Evolutionary conservation across 2,113 vertebrate species (phyloP).

Genomic region (Reinhardtius hippoglossoides): DNA sequence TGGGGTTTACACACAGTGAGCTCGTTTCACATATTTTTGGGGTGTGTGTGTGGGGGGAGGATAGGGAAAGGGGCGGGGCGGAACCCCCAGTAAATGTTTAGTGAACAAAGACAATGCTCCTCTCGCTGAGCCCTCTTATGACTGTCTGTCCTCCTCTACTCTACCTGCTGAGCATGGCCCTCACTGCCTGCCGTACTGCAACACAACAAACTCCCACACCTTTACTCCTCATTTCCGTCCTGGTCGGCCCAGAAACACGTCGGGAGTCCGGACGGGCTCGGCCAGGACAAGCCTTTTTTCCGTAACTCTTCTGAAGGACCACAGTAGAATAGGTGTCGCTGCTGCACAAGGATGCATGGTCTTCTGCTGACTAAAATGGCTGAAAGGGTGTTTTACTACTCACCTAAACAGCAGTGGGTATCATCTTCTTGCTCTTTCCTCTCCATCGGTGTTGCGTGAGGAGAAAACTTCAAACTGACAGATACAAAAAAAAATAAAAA

Average conservation of each 20-base stretch:
- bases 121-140: slow-evolving; percentile 57
- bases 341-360: slow-evolving; percentile 28
- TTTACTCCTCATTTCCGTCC: slow-evolving; percentile 33
- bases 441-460: slow-evolving; percentile 3
- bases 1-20: slow-evolving; percentile 34
- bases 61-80: slow-evolving; percentile 37
- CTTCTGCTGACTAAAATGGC: slow-evolving; percentile 20
- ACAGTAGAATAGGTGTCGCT: slow-evolving; percentile 42
- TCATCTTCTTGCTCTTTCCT: slow-evolving; percentile 22
- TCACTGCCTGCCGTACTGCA: slow-evolving; percentile 68
- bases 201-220: slow-evolving; percentile 39
- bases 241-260: slow-evolving; percentile 15
- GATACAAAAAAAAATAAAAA: slow-evolving; percentile 3
- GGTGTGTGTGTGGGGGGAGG: slow-evolving; percentile 23
- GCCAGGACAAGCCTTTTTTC: slow-evolving; percentile 46
- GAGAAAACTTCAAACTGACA: slow-evolving; percentile 25
- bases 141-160: slow-evolving; percentile 62
- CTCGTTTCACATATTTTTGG: slow-evolving; percentile 35
- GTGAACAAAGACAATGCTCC: slow-evolving; percentile 62
- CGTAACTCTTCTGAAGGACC: slow-evolving; percentile 49
- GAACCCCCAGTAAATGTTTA: slow-evolving; percentile 50
- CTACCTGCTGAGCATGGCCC: slow-evolving; percentile 76
- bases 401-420: slow-evolving; percentile 22
- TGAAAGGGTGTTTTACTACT: slow-evolving; percentile 22
- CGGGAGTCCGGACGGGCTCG: slow-evolving; percentile 36